Percentiles rank a stretch among this genome's conserved stretches.
Evolutionary conservation across 2,888 invertebrate species (phyloP).

Genomic region (Drosophila emarginata): DNA sequence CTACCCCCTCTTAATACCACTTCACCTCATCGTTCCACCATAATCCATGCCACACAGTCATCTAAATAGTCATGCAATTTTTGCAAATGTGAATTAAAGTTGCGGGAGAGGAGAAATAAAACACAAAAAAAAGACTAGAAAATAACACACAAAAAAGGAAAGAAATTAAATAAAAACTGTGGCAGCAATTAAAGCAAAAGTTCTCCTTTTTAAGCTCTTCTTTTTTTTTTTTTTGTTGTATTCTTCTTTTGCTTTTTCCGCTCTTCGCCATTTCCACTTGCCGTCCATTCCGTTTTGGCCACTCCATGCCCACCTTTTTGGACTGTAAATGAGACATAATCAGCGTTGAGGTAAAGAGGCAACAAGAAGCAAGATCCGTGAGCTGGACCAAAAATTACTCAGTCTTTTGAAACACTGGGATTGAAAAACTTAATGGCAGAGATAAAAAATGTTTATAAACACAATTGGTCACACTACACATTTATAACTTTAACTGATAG

Average conservation of each 20-base stretch:
- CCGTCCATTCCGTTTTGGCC: constrained; percentile 16
- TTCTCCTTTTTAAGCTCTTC: constrained; percentile 6
- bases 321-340: constrained; percentile 41
- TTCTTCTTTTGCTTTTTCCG: not conserved
- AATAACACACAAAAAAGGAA: constrained; percentile 12
- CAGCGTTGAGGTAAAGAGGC: constrained; percentile 11
- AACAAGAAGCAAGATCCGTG: not conserved
- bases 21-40: not conserved
- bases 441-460: not conserved
- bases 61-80: constrained; percentile 13
- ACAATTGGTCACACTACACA: not conserved
- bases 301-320: constrained; percentile 6
- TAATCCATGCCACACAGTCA: not conserved
- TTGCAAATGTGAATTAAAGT: constrained; percentile 43
- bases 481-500: not conserved
- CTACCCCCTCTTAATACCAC: not conserved
- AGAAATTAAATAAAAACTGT: constrained; percentile 31
- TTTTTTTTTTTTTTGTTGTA: not conserved
- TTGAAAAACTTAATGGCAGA: no score
- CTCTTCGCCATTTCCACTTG: not conserved
- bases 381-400: not conserved
- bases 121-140: constrained; percentile 7
- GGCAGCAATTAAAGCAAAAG: constrained; percentile 54
- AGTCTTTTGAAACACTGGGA: not conserved
- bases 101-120: constrained; percentile 47